Evolutionary conservation across 2,797 vertebrate species (phyloP).

Genomic region (Argya squamiceps): DNA sequence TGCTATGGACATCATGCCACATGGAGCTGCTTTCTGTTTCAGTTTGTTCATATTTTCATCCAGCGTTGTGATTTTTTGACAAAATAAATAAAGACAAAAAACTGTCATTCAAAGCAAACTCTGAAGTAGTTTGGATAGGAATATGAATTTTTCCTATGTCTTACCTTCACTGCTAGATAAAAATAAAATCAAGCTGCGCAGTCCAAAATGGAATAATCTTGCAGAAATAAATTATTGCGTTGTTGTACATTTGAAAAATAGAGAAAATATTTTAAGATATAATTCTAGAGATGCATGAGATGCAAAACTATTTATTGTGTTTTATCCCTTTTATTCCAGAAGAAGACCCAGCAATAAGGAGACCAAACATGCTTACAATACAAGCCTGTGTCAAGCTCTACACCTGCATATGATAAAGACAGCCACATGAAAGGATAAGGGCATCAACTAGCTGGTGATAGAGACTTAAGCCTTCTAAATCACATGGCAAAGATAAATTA

Average conservation of each 20-base stretch:
- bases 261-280: background rate
- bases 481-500: slow-evolving; percentile 39
- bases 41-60: background rate
- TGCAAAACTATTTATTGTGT: background rate
- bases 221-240: background rate
- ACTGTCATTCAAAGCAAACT: background rate
- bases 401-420: background rate
- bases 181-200: background rate
- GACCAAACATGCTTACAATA: background rate
- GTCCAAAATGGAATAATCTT: background rate
- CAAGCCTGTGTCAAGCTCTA: background rate
- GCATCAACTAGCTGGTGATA: slow-evolving; percentile 39
- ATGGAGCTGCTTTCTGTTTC: background rate
- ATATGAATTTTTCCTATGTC: background rate
- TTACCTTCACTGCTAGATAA: background rate
- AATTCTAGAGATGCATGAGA: background rate
- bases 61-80: background rate
- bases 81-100: background rate
- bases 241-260: background rate
- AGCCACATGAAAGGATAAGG: background rate
- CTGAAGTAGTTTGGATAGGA: background rate
- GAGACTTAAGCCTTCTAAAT: slow-evolving; percentile 50
- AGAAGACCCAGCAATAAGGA: background rate
- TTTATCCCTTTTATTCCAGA: background rate
- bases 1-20: background rate